phyloP scores from a whole-genome alignment of 1,140 invertebrate genomes.

The Solenopsis fugax region DNA sequence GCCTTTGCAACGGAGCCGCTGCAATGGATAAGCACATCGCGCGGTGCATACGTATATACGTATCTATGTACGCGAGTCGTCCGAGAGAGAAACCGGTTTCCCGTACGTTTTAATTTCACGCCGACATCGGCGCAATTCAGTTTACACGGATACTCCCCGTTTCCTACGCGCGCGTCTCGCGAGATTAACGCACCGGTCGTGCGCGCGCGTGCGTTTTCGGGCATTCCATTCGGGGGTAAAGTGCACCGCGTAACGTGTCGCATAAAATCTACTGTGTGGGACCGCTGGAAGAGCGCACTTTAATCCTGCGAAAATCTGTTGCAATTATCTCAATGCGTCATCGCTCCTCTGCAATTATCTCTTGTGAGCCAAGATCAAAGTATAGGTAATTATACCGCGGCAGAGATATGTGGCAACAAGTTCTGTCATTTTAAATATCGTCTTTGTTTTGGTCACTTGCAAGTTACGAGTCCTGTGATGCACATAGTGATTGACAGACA shows the following conservation, averaged over 20 bases:
- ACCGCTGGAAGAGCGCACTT: not conserved
- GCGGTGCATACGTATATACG: conserved; percentile 34
- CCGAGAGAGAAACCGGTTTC: conserved; percentile 84
- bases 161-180: conserved; percentile 75
- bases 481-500: not conserved
- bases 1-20: conserved; percentile 53
- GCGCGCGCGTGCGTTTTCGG: conserved; percentile 64
- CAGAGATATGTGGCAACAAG: not conserved
- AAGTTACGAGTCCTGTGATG: not conserved
- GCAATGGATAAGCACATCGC: conserved; percentile 56
- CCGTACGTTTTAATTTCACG: conserved; percentile 86
- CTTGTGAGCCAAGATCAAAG: conserved; percentile 4
- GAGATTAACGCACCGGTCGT: conserved; percentile 64
- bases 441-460: not conserved
- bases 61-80: conserved; percentile 61
- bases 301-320: not conserved
- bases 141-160: conserved; percentile 84
- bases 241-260: conserved; percentile 54
- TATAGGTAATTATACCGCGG: conserved; percentile 37
- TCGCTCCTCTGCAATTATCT: conserved; percentile 29
- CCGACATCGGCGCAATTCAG: conserved; percentile 85
- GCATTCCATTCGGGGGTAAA: conserved; percentile 37
- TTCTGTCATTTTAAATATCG: not conserved
- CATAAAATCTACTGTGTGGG: conserved; percentile 23
- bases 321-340: conserved; percentile 24